Evolutionary conservation across 2,113 vertebrate genomes (phyloP), one percentile per base, ranked within the genome.

Genomic region (Sclerurus mexicanus): DNA sequence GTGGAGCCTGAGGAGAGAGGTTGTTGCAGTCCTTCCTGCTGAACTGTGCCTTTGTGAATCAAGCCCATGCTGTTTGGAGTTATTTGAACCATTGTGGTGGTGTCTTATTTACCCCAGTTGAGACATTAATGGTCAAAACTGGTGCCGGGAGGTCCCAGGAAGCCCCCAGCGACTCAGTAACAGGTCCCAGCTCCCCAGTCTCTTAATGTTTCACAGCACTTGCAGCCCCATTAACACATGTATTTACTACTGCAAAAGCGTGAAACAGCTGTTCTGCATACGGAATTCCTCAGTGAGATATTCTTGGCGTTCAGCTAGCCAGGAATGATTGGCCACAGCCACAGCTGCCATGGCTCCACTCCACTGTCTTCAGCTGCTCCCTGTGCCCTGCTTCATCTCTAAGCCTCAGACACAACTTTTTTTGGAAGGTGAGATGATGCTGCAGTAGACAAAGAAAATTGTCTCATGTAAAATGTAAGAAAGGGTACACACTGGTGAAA

Each of bases 291-390:
- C 76, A 28, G 37, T 2, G 0, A 31, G 68, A 52, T 28, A n/a
- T 24, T 55, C 44, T 84, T 42, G 49, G 68, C 53, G 7, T 73
- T 79, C 37, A 16, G 3, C 7, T 12, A 50, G 22, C 14, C 47
- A 24, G 49, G 50, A 64, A 27, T 0, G 4, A 68, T 55, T 7
- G 84, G 21, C 17, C 19, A 2, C 0, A 86, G 21, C 17, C 19
- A 2, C 0, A 1, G 53, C 49, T 80, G 30, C 12, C 44, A 11
- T 0, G 1, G 31, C 53, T 50, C 13, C 20, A 4, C 14, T 50
- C 14, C 14, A 5, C 30, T 33, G 14, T 64, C 67, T 56, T 67
- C 1, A 1, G 20, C 66, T 90, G 58, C 25, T 71, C 39, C 53
- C 49, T 49, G 39, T 4, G 19, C 52, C 17, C 31, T 67, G 39